phyloP scores from a whole-genome alignment of 2,888 invertebrate genomes.

The Mythimna pallens region DNA sequence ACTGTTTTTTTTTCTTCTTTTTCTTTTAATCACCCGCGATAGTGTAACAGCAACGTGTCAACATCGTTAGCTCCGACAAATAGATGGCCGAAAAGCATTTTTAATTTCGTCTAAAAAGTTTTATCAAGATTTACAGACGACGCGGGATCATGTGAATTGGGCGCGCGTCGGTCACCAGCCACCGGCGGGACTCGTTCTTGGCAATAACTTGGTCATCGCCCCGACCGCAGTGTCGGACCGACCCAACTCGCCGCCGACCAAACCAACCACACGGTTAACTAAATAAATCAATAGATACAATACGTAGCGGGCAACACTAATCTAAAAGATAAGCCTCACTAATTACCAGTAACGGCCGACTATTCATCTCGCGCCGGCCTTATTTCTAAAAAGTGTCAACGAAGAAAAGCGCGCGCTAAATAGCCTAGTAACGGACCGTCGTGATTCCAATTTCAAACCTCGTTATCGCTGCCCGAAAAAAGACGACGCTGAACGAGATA shows the following conservation, averaged over 20 bases:
- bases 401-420: constrained; percentile 79
- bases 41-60: constrained; percentile 66
- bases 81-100: constrained; percentile 65
- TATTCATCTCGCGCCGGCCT: constrained; percentile 76
- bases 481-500: constrained; percentile 73
- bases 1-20: constrained; percentile 52
- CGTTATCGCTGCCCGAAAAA: constrained; percentile 81
- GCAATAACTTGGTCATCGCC: constrained; percentile 89
- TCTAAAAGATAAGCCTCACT: constrained; percentile 80
- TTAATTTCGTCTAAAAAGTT: constrained; percentile 77
- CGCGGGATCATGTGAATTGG: constrained; percentile 73
- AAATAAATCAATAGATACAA: constrained; percentile 69
- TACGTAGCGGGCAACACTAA: constrained; percentile 72
- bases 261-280: constrained; percentile 62
- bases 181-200: constrained; percentile 83
- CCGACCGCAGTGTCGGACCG: constrained; percentile 64
- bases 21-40: constrained; percentile 61
- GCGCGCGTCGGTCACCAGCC: constrained; percentile 68
- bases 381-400: constrained; percentile 79
- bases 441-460: constrained; percentile 88
- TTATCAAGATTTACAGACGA: constrained; percentile 80
- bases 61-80: constrained; percentile 69
- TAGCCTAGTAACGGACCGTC: constrained; percentile 80
- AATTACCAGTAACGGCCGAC: constrained; percentile 79
- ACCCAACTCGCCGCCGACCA: constrained; percentile 66